Percentiles rank a stretch among this genome's conserved stretches.
Conservation (phyloP, 2,113 vertebrate species). For the Dipodomys ordii region DNA sequence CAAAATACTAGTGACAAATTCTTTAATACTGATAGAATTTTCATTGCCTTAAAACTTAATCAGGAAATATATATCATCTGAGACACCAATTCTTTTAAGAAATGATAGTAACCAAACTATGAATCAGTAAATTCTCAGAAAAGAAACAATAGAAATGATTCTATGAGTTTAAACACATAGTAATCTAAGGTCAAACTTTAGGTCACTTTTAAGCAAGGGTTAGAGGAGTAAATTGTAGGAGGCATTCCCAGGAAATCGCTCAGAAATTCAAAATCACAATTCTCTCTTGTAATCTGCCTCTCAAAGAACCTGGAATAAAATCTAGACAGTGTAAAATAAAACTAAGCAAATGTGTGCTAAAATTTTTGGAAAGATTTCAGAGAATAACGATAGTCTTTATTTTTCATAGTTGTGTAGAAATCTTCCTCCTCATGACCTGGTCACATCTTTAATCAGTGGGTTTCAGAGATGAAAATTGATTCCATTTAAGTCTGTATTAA, state of each 20-base stretch:
- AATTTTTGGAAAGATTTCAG: not conserved
- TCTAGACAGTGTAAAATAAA: not conserved
- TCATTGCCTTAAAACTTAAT: not conserved
- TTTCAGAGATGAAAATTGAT: not conserved
- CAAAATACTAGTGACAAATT: not conserved
- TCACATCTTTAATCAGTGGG: not conserved
- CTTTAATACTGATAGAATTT: not conserved
- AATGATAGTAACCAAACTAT: not conserved
- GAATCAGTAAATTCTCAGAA: not conserved
- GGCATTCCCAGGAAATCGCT: not conserved
- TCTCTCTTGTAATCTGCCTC: not conserved
- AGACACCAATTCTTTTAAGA: not conserved
- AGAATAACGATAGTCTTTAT: not conserved
- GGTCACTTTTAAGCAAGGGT: not conserved
- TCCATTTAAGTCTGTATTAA: not conserved
- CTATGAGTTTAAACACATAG: not conserved
- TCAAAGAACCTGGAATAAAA: not conserved
- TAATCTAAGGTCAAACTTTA: not conserved
- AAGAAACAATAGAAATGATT: not conserved
- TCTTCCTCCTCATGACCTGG: not conserved
- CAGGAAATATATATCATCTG: not conserved
- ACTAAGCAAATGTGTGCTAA: not conserved
- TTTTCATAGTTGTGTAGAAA: not conserved
- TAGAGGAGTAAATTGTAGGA: not conserved
- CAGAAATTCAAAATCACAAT: not conserved